Evolutionary conservation across 2,113 vertebrate species (phyloP).

Genomic region (Pluvianellus socialis): DNA sequence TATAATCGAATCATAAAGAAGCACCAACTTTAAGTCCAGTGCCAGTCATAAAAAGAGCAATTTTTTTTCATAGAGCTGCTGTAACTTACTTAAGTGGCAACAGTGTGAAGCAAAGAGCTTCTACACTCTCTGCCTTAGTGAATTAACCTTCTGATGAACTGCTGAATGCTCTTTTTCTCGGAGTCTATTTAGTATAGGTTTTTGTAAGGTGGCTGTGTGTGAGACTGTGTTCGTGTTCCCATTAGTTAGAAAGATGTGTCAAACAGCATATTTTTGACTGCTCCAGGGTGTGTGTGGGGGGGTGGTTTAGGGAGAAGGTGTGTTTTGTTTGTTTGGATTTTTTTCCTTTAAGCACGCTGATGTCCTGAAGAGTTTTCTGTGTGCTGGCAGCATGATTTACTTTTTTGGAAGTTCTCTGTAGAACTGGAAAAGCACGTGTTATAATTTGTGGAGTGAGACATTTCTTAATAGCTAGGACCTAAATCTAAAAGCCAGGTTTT

Average conservation of each 20-base stretch:
- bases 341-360: not conserved
- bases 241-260: not conserved
- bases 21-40: not conserved
- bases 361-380: not conserved
- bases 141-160: not conserved
- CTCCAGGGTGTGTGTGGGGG: not conserved
- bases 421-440: not conserved
- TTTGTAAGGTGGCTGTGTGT: not conserved
- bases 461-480: not conserved
- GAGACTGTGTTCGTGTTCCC: not conserved
- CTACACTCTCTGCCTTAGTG: not conserved
- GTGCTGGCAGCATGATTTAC: not conserved
- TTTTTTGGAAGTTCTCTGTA: not conserved
- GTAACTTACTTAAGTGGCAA: not conserved
- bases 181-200: not conserved
- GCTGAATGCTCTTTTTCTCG: not conserved
- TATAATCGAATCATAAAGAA: not conserved
- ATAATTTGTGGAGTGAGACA: not conserved
- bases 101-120: not conserved
- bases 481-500: not conserved
- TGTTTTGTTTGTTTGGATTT: not conserved
- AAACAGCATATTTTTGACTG: not conserved
- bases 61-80: not conserved
- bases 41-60: not conserved
- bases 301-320: fast-evolving